Base-by-base conservation (phyloP, 2,797 vertebrate genomes). In the Cyprinella venusta region DNA sequence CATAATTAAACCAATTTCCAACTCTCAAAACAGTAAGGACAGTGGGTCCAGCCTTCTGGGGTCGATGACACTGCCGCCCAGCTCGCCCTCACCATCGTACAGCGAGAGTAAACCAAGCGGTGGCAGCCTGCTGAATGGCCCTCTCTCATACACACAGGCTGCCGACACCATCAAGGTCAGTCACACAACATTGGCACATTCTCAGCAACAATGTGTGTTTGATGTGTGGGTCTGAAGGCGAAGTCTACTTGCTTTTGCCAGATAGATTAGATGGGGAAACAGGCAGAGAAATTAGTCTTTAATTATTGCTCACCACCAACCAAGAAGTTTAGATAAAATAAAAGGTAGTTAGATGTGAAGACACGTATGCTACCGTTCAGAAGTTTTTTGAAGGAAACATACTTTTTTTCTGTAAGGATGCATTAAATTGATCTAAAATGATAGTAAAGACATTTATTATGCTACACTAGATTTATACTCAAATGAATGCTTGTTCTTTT, bases 101-200 rank as follows among this genome's bases (percentile, higher is more conserved):
- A 94, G 90, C 38, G 96, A 97, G 30, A 92, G 93, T 86, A 97
- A 97, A 88, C 82, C 92, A 2, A 88, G 86, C 30, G 88, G 93
- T 48, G 80, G 90, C 77, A 86, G 94, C 72, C 92, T 96, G 67
- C 93, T 97, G 85, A 97, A 97, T 2, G 96, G 96, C 3, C 96
- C 96, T 0, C 94, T 96, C 90, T 96, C 94, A 68, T 92, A 95
- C 79, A 90, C 95, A 0, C 95, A 93, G 89, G 68, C 95, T 0
- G 87, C 90, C 0, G 96, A 97, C 76, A 83, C 81, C 88, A 95
- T 96, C 88, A 97, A 97, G 96, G 97, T 97, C 89, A 94, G 90
- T 63, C 38, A 56, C 13, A 18, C 36, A 42, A 18, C 42, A 50
- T 48, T 63, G 56, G 36, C 7, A 36, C 13, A 63, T 8, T 50